Conservation (phyloP, 2,113 vertebrate genomes). For the Thoracochromis brauschi region DNA sequence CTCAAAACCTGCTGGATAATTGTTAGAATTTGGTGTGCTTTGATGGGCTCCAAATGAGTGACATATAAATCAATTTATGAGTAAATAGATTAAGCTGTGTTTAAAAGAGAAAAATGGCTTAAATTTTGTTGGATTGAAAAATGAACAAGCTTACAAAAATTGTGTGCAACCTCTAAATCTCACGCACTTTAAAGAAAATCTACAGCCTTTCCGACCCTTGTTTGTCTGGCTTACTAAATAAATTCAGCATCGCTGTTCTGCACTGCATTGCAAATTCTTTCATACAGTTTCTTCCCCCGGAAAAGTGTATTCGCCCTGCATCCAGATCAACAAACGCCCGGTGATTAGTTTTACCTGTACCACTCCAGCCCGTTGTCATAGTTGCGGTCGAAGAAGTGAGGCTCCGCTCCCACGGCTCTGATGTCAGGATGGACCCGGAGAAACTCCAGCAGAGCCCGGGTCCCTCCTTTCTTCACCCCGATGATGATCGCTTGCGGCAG, state of each 20-base stretch:
- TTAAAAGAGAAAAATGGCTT: neutral
- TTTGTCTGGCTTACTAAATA: neutral
- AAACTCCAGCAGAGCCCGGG: slow-evolving; percentile 87
- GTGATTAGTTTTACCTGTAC: slow-evolving; percentile 75
- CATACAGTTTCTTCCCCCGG: neutral
- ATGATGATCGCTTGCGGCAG: slow-evolving; percentile 91
- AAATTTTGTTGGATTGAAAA: neutral
- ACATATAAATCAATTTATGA: neutral
- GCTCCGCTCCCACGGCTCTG: slow-evolving; percentile 85
- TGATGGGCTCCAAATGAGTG: neutral
- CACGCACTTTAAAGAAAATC: neutral
- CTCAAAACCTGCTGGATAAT: neutral
- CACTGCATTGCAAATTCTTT: neutral
- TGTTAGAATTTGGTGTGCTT: neutral
- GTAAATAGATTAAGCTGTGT: neutral
- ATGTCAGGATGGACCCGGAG: slow-evolving; percentile 86
- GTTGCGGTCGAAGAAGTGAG: slow-evolving; percentile 89
- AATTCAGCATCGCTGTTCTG: neutral
- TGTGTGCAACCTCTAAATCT: neutral
- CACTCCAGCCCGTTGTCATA: slow-evolving; percentile 85
- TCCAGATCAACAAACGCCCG: neutral
- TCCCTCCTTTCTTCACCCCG: slow-evolving; percentile 92
- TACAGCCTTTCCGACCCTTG: neutral
- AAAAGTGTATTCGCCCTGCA: neutral
- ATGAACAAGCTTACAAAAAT: neutral